phyloP scores from a whole-genome alignment of 2,888 invertebrate genomes.

The Nomada ferruginata region DNA sequence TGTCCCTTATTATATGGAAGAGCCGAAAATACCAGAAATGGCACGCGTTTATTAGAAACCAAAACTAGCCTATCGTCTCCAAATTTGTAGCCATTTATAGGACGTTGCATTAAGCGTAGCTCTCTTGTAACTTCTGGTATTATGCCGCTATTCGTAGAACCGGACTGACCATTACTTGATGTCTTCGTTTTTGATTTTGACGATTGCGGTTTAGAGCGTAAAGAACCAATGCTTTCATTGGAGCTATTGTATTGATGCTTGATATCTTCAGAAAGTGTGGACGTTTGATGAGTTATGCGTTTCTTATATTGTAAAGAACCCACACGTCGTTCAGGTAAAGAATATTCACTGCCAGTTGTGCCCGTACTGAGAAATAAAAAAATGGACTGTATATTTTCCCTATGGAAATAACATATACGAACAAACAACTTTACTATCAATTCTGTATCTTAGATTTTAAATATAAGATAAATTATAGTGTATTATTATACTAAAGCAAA shows the following conservation, averaged over 20 bases:
- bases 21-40: constrained; percentile 94
- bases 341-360: constrained; percentile 85
- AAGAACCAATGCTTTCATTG: constrained; percentile 91
- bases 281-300: constrained; percentile 83
- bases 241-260: constrained; percentile 90
- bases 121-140: constrained; percentile 83
- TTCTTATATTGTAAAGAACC: constrained; percentile 83
- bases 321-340: constrained; percentile 84
- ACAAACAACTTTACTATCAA: not conserved
- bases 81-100: constrained; percentile 88
- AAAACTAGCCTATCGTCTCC: constrained; percentile 93
- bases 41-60: constrained; percentile 91
- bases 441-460: not conserved
- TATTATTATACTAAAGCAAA: not conserved
- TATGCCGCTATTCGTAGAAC: constrained; percentile 80
- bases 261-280: constrained; percentile 85
- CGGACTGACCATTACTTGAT: constrained; percentile 86
- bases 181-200: constrained; percentile 86
- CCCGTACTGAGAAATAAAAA: constrained; percentile 83
- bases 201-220: constrained; percentile 85
- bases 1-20: constrained; percentile 92
- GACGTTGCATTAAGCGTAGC: constrained; percentile 84
- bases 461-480: not conserved
- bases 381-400: constrained; percentile 17
- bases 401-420: constrained; percentile 1